phyloP scores from a whole-genome alignment of 2,113 vertebrate species.

The Hemichromis elongatus region DNA sequence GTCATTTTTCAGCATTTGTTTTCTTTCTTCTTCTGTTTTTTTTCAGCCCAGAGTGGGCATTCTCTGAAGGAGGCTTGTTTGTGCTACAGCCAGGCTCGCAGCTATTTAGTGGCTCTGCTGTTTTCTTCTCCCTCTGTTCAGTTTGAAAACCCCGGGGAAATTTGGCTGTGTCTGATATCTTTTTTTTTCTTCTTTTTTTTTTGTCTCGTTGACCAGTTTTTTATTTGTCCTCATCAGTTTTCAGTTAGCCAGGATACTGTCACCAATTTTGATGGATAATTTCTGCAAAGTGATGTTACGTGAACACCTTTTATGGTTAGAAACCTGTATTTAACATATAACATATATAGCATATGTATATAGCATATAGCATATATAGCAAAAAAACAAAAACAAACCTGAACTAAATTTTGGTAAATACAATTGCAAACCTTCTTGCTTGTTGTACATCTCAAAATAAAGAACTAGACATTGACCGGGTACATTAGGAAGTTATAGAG shows the following conservation, averaged over 20 bases:
- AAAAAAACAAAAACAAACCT: not conserved
- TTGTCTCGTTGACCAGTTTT: constrained; percentile 58
- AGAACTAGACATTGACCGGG: not conserved
- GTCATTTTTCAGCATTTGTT: constrained; percentile 41
- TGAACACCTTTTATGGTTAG: not conserved
- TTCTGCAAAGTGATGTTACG: constrained; percentile 22
- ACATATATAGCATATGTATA: not conserved
- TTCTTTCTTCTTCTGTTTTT: constrained; percentile 1
- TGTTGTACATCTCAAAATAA: not conserved
- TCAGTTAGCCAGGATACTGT: constrained; percentile 43
- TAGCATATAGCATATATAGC: not conserved
- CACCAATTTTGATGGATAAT: constrained; percentile 43
- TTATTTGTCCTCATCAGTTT: constrained; percentile 33
- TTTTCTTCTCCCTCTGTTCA: constrained; percentile 58
- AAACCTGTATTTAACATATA: not conserved
- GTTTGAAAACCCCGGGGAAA: constrained; percentile 64
- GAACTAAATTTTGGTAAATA: not conserved
- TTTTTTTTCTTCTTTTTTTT: not conserved
- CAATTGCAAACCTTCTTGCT: not conserved
- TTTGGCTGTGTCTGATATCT: constrained; percentile 58
- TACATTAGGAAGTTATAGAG: not conserved
- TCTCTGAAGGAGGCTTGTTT: constrained; percentile 57
- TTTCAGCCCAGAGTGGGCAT: constrained; percentile 26
- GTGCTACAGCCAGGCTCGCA: constrained; percentile 54
- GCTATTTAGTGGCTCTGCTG: constrained; percentile 62